Evolutionary conservation across 2,888 invertebrate species (phyloP).

Genomic region (Panopea generosa): DNA sequence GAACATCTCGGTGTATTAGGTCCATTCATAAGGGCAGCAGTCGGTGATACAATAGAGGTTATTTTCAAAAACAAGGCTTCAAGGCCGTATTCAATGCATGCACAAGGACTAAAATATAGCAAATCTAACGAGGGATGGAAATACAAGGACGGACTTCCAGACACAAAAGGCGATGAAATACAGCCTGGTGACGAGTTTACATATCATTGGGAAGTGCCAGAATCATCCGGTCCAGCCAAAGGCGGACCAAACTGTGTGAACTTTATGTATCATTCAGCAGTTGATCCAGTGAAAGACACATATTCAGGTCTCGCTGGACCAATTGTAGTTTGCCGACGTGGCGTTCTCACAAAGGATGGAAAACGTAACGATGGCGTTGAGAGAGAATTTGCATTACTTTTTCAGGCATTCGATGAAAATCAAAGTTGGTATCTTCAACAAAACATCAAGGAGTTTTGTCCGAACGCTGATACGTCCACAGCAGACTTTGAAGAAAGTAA

Average conservation of each 20-base stretch:
- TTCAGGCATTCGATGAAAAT: constrained; percentile 75
- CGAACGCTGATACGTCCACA: constrained; percentile 24
- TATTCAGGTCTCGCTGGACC: constrained; percentile 67
- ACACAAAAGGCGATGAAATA: constrained; percentile 19
- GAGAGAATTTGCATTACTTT: constrained; percentile 72
- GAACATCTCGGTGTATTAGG: constrained; percentile 67
- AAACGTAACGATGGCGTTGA: constrained; percentile 61
- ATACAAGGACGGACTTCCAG: not conserved
- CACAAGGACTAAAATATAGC: constrained; percentile 36
- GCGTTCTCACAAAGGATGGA: constrained; percentile 33
- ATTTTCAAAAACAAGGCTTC: constrained; percentile 51
- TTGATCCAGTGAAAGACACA: constrained; percentile 59
- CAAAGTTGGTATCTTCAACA: constrained; percentile 73
- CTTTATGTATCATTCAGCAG: constrained; percentile 66
- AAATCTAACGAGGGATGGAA: constrained; percentile 54
- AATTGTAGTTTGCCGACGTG: constrained; percentile 62
- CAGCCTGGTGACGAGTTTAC: constrained; percentile 33
- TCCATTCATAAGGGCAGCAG: constrained; percentile 73
- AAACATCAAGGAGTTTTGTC: constrained; percentile 59
- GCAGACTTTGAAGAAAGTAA: constrained; percentile 60
- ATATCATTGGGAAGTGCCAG: constrained; percentile 67
- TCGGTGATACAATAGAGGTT: constrained; percentile 71
- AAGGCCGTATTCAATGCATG: constrained; percentile 38
- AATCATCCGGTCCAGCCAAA: constrained; percentile 62
- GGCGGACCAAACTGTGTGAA: constrained; percentile 68